Conservation (phyloP, 1,140 invertebrate genomes). For the Proales similis region DNA sequence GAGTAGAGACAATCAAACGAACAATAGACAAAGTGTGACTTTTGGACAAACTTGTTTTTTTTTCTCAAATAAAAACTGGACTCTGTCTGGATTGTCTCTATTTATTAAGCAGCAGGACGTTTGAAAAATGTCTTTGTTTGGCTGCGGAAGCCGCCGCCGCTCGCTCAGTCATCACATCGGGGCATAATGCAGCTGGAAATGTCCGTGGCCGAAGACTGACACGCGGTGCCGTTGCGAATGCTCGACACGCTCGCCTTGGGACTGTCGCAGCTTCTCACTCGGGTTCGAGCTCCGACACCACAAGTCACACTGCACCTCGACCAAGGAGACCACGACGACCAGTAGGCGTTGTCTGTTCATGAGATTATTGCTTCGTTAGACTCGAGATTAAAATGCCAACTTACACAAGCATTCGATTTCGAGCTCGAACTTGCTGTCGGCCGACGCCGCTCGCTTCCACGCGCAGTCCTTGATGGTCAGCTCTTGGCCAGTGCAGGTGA, state of each 20-base stretch:
- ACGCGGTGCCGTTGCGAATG: slow-evolving; percentile 6
- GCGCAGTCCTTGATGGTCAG: slow-evolving; percentile 19
- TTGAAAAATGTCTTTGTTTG: no score
- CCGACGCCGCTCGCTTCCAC: neutral
- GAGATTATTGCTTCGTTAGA: neutral
- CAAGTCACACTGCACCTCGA: slow-evolving; percentile 73
- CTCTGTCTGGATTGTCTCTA: no score
- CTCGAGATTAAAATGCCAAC: neutral
- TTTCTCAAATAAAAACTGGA: no score
- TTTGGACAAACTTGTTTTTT: no score
- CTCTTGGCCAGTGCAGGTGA: slow-evolving; percentile 13
- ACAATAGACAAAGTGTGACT: no score
- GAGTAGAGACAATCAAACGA: no score
- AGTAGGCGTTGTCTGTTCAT: slow-evolving; percentile 21
- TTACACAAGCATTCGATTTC: slow-evolving; percentile 36
- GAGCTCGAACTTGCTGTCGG: slow-evolving; percentile 7
- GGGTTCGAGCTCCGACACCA: slow-evolving; percentile 78
- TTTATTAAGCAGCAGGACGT: no score
- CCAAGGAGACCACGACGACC: slow-evolving; percentile 61
- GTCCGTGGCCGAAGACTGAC: neutral
- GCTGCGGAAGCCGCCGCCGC: no score
- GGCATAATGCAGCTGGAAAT: slow-evolving; percentile 33
- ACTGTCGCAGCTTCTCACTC: slow-evolving; percentile 56
- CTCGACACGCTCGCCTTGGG: slow-evolving; percentile 14
- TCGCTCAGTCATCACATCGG: no score